Conservation (phyloP, 2,797 vertebrate species). For the Synaphobranchus kaupii region DNA sequence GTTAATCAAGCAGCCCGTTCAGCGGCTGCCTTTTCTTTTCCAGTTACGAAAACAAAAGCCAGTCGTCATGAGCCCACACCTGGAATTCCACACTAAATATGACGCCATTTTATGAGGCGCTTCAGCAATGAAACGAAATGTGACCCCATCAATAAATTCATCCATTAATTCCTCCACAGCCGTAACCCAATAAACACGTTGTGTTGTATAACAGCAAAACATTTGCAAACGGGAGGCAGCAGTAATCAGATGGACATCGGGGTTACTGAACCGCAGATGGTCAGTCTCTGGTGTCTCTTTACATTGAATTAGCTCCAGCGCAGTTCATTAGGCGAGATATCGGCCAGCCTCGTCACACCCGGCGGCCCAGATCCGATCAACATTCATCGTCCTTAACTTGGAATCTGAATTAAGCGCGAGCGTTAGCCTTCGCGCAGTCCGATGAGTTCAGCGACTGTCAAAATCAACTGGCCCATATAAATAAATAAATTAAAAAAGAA, state of each 20-base stretch:
- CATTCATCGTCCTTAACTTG: not conserved
- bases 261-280: conserved; percentile 49
- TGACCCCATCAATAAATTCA: conserved; percentile 16
- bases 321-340: too few relatives aligned
- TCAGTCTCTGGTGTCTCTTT: conserved; percentile 45
- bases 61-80: too few relatives aligned
- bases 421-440: not conserved
- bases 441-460: not conserved
- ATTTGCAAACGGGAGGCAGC: conserved; percentile 33
- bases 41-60: not conserved
- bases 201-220: conserved; percentile 34
- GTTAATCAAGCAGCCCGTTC: not conserved
- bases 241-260: conserved; percentile 39
- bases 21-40: not conserved
- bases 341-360: too few relatives aligned
- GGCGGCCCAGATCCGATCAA: not conserved
- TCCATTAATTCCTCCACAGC: conserved; percentile 36
- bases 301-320: not conserved
- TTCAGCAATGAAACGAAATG: not conserved
- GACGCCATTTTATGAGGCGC: too few relatives aligned
- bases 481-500: too few relatives aligned
- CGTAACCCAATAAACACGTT: conserved; percentile 46
- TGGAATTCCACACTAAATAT: too few relatives aligned
- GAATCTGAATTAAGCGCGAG: not conserved
- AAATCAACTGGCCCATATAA: not conserved